Evolutionary conservation across 2,888 invertebrate species (phyloP).

Genomic region (Rhagium mordax): DNA sequence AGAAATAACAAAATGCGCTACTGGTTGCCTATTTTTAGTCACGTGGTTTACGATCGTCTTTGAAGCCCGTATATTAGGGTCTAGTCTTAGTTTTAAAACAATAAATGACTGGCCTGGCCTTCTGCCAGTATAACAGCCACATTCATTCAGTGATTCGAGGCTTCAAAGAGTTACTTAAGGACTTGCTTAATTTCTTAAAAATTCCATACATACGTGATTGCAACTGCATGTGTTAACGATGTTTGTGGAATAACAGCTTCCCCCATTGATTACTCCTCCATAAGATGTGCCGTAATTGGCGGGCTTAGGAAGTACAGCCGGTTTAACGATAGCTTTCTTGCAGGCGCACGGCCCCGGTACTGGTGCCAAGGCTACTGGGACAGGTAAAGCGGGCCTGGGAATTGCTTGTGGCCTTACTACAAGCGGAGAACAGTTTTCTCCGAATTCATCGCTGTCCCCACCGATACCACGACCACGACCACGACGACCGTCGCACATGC

Average conservation of each 20-base stretch:
- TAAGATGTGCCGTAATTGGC: slow-evolving; percentile 48
- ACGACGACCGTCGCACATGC: not conserved
- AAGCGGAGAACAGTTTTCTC: slow-evolving; percentile 51
- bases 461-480: not conserved
- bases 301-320: slow-evolving; percentile 64
- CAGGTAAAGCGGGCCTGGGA: slow-evolving; percentile 50
- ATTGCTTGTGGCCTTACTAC: slow-evolving; percentile 63
- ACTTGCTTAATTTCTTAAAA: too few species aligned
- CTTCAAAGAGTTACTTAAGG: too few species aligned
- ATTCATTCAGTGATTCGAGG: too few species aligned
- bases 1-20: too few species aligned
- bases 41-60: too few species aligned
- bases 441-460: not conserved
- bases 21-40: too few species aligned
- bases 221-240: not conserved
- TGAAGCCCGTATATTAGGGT: too few species aligned
- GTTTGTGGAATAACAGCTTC: not conserved
- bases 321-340: slow-evolving; percentile 63
- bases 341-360: slow-evolving; percentile 62
- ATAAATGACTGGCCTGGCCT: too few species aligned
- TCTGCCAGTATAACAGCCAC: too few species aligned
- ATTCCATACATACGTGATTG: slow-evolving; percentile 1
- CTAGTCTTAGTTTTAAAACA: too few species aligned
- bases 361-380: slow-evolving; percentile 52
- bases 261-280: not conserved